Percentiles rank a stretch among this genome's conserved stretches.
Evolutionary conservation across 1,140 invertebrate species (phyloP).

Genomic region (Drosophila bocki): DNA sequence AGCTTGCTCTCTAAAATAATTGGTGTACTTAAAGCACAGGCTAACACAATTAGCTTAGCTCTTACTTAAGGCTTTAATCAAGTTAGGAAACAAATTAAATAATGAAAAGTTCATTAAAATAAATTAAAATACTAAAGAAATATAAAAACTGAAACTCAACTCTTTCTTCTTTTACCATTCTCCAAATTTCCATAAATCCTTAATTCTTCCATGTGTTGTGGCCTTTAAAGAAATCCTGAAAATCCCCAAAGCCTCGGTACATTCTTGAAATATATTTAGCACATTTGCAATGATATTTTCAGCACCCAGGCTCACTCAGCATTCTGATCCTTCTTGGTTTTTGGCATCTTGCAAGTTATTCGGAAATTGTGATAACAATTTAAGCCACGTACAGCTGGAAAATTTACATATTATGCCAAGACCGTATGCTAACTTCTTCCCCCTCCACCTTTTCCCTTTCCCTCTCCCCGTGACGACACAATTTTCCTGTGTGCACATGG

Average conservation of each 20-base stretch:
- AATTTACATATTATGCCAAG: constrained; percentile 65
- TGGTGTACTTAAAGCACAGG: too few relatives aligned
- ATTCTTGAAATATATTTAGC: constrained; percentile 10
- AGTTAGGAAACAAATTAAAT: neutral
- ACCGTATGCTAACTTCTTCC: constrained; percentile 21
- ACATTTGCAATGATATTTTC: constrained; percentile 7
- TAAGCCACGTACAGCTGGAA: constrained; percentile 55
- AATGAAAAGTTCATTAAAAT: neutral
- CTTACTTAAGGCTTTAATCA: neutral
- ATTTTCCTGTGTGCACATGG: constrained; percentile 40
- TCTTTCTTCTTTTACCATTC: neutral
- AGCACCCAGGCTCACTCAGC: constrained; percentile 6
- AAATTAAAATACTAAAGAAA: neutral
- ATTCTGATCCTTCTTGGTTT: constrained; percentile 26
- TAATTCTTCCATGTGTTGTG: neutral
- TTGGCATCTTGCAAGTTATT: constrained; percentile 36
- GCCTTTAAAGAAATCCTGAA: neutral
- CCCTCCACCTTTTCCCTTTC: neutral
- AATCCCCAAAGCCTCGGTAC: neutral
- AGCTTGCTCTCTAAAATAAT: too few relatives aligned
- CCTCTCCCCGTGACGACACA: constrained; percentile 14
- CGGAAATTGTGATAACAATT: constrained; percentile 52
- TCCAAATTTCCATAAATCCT: neutral
- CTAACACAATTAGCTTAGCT: too few relatives aligned
- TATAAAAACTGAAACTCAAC: too few relatives aligned